Conservation (phyloP, 2,888 invertebrate genomes). For the Caradrina kadenii region DNA sequence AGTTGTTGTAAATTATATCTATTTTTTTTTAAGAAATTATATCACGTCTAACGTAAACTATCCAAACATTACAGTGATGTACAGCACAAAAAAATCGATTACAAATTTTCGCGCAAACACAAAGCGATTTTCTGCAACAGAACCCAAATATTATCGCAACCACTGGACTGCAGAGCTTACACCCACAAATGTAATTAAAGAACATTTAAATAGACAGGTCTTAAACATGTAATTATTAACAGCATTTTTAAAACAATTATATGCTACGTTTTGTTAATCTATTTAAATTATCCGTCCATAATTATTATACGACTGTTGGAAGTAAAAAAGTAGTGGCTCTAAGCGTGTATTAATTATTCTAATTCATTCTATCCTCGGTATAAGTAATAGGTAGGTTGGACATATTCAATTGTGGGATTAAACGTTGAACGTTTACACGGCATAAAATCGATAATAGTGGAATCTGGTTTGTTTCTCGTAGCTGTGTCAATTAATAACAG, state of each 20-base stretch:
- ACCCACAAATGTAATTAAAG: constrained; percentile 62
- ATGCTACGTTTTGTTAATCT: constrained; percentile 61
- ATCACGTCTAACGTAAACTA: no score
- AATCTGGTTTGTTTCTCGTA: constrained; percentile 27
- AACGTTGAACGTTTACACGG: constrained; percentile 28
- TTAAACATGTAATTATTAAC: constrained; percentile 64
- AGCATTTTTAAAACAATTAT: constrained; percentile 66
- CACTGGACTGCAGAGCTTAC: constrained; percentile 38
- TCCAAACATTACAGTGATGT: neutral
- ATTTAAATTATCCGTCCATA: constrained; percentile 62
- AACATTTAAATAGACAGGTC: constrained; percentile 60
- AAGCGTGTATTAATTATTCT: constrained; percentile 50
- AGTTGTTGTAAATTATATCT: no score
- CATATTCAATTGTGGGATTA: constrained; percentile 49
- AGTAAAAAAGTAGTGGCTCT: constrained; percentile 29
- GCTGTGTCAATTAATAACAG: no score
- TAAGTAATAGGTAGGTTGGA: constrained; percentile 43
- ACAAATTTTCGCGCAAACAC: neutral
- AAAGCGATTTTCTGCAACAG: constrained; percentile 13
- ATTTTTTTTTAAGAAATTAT: no score
- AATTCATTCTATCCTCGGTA: constrained; percentile 37
- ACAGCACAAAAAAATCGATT: neutral
- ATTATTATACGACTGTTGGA: constrained; percentile 56
- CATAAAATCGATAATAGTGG: constrained; percentile 51
- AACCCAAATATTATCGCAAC: constrained; percentile 23